These are phyloP conservation scores for Montipora capricornis DNA, from an alignment of 64 coral and sea anemone species.

Conservation along the genomic window DNA sequence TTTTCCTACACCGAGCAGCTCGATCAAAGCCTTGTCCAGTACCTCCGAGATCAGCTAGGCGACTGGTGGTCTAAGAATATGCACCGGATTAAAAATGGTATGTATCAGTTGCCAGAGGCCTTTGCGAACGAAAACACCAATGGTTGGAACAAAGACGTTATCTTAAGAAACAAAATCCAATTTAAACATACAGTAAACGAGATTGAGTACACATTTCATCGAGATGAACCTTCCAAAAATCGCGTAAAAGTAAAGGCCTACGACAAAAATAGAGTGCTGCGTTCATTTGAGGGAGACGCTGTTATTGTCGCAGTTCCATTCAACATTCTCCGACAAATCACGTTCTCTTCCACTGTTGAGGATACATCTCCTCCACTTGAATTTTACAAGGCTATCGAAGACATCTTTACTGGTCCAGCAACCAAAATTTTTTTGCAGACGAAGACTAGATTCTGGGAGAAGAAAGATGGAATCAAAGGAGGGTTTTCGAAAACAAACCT, in stretches of 20 bases:
- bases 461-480: slow-evolving; percentile 36
- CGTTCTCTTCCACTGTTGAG: not conserved
- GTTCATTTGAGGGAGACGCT: slow-evolving; percentile 21
- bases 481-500: slow-evolving; percentile 74
- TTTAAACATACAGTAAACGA: slow-evolving; percentile 31
- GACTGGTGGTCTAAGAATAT: slow-evolving; percentile 50
- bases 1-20: slow-evolving; percentile 52
- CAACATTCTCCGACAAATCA: slow-evolving; percentile 56
- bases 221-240: slow-evolving; percentile 19
- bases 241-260: slow-evolving; percentile 1
- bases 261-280: not conserved
- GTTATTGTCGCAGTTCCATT: slow-evolving; percentile 51
- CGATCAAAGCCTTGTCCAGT: slow-evolving; percentile 51
- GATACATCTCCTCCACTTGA: not conserved
- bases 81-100: slow-evolving; percentile 44
- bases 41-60: slow-evolving; percentile 53
- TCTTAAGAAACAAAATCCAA: not conserved
- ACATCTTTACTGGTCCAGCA: slow-evolving; percentile 54
- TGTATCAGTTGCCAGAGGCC: slow-evolving; percentile 37
- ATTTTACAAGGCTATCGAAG: slow-evolving; percentile 49
- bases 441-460: slow-evolving; percentile 52
- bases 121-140: not conserved
- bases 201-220: slow-evolving; percentile 20
- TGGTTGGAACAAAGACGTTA: not conserved
- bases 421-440: slow-evolving; percentile 60